phyloP scores from a whole-genome alignment of 2,113 vertebrate genomes.

The Podilymbus podiceps region DNA sequence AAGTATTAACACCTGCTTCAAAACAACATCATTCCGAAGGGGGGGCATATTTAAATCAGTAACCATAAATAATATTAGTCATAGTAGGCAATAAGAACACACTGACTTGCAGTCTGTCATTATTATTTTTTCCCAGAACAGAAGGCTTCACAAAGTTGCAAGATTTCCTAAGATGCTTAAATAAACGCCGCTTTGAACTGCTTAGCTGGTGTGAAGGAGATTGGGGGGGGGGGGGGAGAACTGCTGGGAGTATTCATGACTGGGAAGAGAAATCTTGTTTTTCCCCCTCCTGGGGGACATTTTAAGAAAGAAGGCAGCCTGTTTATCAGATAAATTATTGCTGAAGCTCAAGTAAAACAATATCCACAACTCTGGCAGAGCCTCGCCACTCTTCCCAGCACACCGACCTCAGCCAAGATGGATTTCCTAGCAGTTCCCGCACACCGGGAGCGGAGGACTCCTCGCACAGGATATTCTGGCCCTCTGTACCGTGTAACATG shows the following conservation, averaged over 20 bases:
- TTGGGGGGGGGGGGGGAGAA: not conserved
- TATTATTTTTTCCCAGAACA: slow-evolving; percentile 1
- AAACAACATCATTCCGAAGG: not conserved
- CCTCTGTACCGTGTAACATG: not conserved
- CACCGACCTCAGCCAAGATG: not conserved
- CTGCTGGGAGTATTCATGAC: not conserved
- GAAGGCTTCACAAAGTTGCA: slow-evolving; percentile 13
- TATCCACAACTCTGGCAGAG: not conserved
- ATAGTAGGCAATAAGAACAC: not conserved
- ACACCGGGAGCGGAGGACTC: not conserved
- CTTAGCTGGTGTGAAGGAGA: not conserved
- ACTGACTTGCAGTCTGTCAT: not conserved
- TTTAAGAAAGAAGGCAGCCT: not conserved
- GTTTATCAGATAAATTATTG: not conserved
- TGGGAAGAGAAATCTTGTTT: not conserved
- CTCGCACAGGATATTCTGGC: not conserved
- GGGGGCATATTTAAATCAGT: not conserved
- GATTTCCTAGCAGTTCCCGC: not conserved
- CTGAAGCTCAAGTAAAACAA: not conserved
- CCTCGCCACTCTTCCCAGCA: not conserved
- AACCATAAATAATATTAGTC: not conserved
- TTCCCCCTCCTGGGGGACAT: not conserved
- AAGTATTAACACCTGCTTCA: slow-evolving; percentile 5
- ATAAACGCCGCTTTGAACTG: not conserved
- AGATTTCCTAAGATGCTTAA: slow-evolving; percentile 30